These are phyloP conservation scores for Penaeus monodon DNA, from an alignment of 2,888 invertebrate species.

Conservation along the genomic window DNA sequence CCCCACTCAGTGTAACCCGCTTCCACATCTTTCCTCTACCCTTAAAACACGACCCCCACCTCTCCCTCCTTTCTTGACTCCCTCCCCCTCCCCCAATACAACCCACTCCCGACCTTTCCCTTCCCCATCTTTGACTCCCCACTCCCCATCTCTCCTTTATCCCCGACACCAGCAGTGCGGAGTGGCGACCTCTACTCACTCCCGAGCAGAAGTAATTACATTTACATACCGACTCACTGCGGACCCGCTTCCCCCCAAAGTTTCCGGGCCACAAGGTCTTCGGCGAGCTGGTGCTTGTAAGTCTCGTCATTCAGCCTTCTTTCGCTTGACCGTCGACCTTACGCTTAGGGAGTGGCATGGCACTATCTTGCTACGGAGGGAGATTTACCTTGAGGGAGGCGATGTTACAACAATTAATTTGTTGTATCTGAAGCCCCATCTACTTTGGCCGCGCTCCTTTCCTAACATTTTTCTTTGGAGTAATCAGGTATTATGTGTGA, in stretches of 20 bases:
- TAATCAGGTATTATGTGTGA: too few relatives aligned
- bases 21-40: not conserved
- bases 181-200: slow-evolving; percentile 17
- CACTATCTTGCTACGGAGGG: too few relatives aligned
- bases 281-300: not conserved
- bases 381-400: too few relatives aligned
- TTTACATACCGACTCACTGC: slow-evolving; percentile 29
- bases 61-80: not conserved
- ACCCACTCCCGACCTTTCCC: not conserved
- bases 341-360: too few relatives aligned
- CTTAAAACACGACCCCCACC: not conserved
- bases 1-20: too few relatives aligned
- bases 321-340: not conserved
- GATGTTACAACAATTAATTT: too few relatives aligned
- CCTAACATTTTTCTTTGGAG: too few relatives aligned
- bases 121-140: not conserved
- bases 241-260: not conserved
- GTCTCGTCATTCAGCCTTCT: not conserved
- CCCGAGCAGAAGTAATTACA: slow-evolving; percentile 25
- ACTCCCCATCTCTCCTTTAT: slow-evolving; percentile 3
- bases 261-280: not conserved
- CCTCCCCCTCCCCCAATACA: not conserved
- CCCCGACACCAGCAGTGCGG: slow-evolving; percentile 22
- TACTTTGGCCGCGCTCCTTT: too few relatives aligned
- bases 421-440: too few relatives aligned